These are phyloP conservation scores for Bradypodion pumilum DNA, from an alignment of 2,797 vertebrate species.

Conservation along the genomic window DNA sequence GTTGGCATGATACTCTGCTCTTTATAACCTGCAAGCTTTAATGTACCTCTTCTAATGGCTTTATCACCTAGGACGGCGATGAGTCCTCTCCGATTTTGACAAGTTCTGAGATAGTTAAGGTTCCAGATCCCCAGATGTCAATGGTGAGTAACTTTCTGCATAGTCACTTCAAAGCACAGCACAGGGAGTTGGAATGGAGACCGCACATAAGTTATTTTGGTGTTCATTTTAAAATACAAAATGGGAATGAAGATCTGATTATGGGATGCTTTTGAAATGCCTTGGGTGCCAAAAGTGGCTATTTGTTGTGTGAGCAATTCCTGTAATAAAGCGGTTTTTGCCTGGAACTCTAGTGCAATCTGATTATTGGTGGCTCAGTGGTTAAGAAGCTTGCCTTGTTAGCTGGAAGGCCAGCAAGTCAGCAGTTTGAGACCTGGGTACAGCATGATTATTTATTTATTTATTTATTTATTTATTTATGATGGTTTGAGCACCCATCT, in stretches of 20 bases:
- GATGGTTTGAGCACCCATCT: too few species aligned
- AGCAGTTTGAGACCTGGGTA: too few species aligned
- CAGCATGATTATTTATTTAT: too few species aligned
- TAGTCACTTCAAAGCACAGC: neutral
- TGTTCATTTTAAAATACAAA: neutral
- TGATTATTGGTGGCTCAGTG: too few species aligned
- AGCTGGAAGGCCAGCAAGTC: too few species aligned
- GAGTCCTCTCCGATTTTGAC: conserved; percentile 86
- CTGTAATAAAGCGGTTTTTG: neutral
- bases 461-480: too few species aligned
- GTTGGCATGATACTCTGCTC: neutral
- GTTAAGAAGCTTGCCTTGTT: too few species aligned
- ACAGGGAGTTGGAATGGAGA: too few species aligned
- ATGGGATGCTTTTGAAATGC: neutral
- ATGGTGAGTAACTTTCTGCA: conserved; percentile 83
- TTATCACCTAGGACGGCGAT: conserved; percentile 87
- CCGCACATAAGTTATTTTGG: neutral
- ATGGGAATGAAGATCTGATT: neutral
- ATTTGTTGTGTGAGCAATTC: too few species aligned
- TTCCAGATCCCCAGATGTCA: conserved; percentile 97
- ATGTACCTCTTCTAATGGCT: conserved; percentile 8
- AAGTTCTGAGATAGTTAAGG: conserved; percentile 95
- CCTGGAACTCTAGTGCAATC: too few species aligned
- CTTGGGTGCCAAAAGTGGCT: neutral
- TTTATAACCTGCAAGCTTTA: neutral